Evolutionary conservation across 2,797 vertebrate genomes (phyloP).

Genomic region (Cheirogaleus major): DNA sequence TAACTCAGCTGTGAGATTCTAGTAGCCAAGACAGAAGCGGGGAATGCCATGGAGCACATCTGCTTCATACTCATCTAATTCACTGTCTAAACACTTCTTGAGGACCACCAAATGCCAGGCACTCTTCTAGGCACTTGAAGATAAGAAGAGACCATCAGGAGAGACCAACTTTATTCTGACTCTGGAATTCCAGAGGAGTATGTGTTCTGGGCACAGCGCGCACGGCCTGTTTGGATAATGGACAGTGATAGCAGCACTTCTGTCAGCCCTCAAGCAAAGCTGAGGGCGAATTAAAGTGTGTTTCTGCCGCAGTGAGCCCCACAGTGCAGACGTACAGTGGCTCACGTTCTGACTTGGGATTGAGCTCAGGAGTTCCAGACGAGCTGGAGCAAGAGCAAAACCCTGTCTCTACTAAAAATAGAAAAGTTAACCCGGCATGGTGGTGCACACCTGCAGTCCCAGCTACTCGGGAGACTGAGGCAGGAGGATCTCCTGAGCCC

Average conservation of each 20-base stretch:
- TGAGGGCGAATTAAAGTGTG: background rate
- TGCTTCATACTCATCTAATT: background rate
- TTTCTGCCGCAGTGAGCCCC: too few species aligned
- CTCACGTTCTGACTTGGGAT: background rate
- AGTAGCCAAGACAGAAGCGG: background rate
- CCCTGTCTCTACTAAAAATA: too few species aligned
- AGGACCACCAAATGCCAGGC: background rate
- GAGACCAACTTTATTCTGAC: background rate
- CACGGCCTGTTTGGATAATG: background rate
- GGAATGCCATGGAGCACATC: too few species aligned
- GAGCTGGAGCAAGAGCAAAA: too few species aligned
- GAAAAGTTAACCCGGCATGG: too few species aligned
- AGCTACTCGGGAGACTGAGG: too few species aligned
- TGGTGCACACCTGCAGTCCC: too few species aligned
- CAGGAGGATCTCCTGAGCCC: too few species aligned
- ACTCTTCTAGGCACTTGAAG: too few species aligned
- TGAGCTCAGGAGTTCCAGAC: too few species aligned
- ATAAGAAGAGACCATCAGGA: background rate
- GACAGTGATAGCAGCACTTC: too few species aligned
- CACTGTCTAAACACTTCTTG: too few species aligned
- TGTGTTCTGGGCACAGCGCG: background rate
- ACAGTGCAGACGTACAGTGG: accelerated
- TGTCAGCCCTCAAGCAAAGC: background rate
- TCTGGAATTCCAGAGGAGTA: background rate
- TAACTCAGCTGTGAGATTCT: background rate